phyloP scores from a whole-genome alignment of 2,888 invertebrate genomes.

The Melikaiella ostensackeni region DNA sequence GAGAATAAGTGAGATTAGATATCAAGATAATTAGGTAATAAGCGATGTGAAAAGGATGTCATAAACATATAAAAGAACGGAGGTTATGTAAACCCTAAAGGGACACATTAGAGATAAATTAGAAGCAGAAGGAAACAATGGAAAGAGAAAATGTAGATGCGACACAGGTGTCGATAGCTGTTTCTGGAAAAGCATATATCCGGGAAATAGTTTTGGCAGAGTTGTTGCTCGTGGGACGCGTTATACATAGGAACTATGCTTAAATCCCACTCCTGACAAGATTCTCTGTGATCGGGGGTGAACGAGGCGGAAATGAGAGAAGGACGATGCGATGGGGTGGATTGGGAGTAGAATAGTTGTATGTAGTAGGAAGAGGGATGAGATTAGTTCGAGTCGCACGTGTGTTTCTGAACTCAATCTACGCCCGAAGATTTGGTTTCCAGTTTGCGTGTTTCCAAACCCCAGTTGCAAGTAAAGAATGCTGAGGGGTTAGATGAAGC shows the following conservation, averaged over 20 bases:
- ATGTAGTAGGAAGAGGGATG: slow-evolving; percentile 41
- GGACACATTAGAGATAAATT: too few relatives aligned
- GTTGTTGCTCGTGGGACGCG: slow-evolving; percentile 47
- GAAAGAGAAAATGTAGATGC: background rate
- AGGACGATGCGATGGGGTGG: slow-evolving; percentile 30
- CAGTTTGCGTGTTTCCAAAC: slow-evolving; percentile 57
- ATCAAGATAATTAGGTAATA: too few relatives aligned
- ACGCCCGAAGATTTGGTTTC: slow-evolving; percentile 65
- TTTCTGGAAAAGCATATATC: background rate
- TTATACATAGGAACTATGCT: slow-evolving; percentile 59
- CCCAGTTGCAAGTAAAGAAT: slow-evolving; percentile 1
- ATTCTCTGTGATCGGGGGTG: slow-evolving; percentile 45
- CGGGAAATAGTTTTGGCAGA: slow-evolving; percentile 15
- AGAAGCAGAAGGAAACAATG: background rate
- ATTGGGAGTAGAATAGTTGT: slow-evolving; percentile 41
- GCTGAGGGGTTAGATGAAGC: slow-evolving; percentile 27
- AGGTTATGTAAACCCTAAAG: too few relatives aligned
- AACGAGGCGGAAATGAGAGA: slow-evolving; percentile 39
- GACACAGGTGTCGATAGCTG: background rate
- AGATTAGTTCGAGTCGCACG: slow-evolving; percentile 66
- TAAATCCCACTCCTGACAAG: slow-evolving; percentile 56
- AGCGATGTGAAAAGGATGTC: too few relatives aligned
- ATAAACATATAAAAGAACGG: too few relatives aligned
- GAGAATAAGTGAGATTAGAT: too few relatives aligned
- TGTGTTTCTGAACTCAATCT: slow-evolving; percentile 68